Percentiles rank a stretch among this genome's conserved stretches.
Evolutionary conservation across 2,113 vertebrate genomes (phyloP).

Genomic region (Hiodon alosoides): DNA sequence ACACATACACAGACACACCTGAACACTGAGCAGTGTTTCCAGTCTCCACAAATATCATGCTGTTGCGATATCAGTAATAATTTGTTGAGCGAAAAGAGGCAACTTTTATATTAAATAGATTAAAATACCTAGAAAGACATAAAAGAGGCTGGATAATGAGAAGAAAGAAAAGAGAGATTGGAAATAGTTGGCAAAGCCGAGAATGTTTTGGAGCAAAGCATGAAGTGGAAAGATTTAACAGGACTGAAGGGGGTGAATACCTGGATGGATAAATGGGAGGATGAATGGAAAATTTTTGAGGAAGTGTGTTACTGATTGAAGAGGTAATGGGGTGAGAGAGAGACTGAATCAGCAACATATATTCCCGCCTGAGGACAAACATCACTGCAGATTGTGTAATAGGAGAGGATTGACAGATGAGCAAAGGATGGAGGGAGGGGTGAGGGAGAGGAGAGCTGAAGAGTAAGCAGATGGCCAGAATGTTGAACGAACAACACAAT

Average conservation of each 20-base stretch:
- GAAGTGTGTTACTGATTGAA: constrained; percentile 67
- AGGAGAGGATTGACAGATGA: constrained; percentile 25
- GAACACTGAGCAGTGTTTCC: too few relatives aligned
- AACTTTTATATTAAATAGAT: not conserved
- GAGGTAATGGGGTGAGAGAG: constrained; percentile 67
- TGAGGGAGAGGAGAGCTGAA: not conserved
- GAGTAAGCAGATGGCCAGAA: not conserved
- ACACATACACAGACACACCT: not conserved
- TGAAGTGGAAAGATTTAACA: constrained; percentile 7
- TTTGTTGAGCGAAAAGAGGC: not conserved
- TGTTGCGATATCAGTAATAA: too few relatives aligned
- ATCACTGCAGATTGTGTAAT: constrained; percentile 39
- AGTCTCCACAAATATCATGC: too few relatives aligned
- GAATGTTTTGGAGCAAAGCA: not conserved
- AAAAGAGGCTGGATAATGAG: not conserved
- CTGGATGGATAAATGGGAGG: not conserved
- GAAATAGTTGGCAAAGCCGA: not conserved
- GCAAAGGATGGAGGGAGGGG: constrained; percentile 18
- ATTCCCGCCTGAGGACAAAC: constrained; percentile 51
- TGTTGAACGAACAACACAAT: not conserved
- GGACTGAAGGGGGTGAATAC: not conserved
- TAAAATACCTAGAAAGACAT: not conserved
- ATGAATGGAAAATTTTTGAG: constrained; percentile 35
- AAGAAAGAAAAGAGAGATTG: not conserved
- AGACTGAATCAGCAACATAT: constrained; percentile 65